Evolutionary conservation across 2,888 invertebrate species (phyloP).

Genomic region (Himalopsyche kuldschensis): DNA sequence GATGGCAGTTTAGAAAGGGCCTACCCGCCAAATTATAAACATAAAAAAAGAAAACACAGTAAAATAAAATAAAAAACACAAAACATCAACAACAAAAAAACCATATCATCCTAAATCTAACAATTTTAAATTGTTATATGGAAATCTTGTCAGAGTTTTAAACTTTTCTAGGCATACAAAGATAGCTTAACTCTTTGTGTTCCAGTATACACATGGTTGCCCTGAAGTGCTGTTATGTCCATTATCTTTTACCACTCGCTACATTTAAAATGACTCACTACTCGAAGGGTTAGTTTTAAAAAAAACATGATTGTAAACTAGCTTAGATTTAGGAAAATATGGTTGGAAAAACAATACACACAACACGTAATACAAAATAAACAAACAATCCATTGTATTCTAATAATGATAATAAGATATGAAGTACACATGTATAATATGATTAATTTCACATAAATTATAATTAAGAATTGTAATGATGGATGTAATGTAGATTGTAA

Average conservation of each 20-base stretch:
- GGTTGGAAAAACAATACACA: neutral
- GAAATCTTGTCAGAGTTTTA: too few species aligned
- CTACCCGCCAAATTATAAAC: slow-evolving; percentile 42
- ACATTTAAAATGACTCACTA: neutral
- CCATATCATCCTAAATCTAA: neutral
- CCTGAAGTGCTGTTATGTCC: too few species aligned
- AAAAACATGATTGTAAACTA: too few species aligned
- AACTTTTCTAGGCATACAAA: too few species aligned
- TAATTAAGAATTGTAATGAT: neutral
- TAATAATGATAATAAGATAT: neutral
- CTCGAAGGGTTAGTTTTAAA: too few species aligned
- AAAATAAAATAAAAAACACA: slow-evolving; percentile 28
- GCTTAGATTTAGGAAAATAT: neutral
- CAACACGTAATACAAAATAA: neutral
- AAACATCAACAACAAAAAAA: slow-evolving; percentile 3
- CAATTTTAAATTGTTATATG: too few species aligned
- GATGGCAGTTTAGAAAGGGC: slow-evolving; percentile 58
- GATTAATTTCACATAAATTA: neutral
- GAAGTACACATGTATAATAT: neutral
- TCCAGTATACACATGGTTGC: too few species aligned
- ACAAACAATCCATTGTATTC: neutral
- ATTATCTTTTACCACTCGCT: too few species aligned
- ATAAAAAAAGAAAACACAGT: slow-evolving; percentile 18
- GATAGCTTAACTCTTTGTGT: too few species aligned
- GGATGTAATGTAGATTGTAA: neutral